phyloP scores from a whole-genome alignment of 2,797 vertebrate genomes.

The Pseudocheirus occidentalis region DNA sequence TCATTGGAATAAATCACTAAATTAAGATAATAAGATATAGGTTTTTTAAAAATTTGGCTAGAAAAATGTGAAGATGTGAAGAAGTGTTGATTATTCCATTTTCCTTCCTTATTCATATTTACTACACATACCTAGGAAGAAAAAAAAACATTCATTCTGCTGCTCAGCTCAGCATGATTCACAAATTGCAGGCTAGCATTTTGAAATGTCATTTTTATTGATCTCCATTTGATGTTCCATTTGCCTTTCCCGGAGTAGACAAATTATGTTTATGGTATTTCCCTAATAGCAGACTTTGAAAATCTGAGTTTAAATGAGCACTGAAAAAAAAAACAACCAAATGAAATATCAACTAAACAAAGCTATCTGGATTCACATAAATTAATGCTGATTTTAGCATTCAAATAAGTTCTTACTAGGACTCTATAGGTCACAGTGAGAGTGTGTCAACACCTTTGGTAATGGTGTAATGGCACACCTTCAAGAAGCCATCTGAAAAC shows the following conservation, averaged over 20 bases:
- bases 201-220: slow-evolving; percentile 80
- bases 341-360: slow-evolving; percentile 73
- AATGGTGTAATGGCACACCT: slow-evolving; percentile 48
- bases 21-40: slow-evolving; percentile 36
- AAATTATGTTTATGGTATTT: slow-evolving; percentile 78
- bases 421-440: slow-evolving; percentile 56
- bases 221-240: slow-evolving; percentile 76
- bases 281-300: slow-evolving; percentile 75
- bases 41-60: background rate
- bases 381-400: slow-evolving; percentile 69
- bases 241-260: slow-evolving; percentile 74
- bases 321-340: slow-evolving; percentile 59
- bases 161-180: slow-evolving; percentile 57
- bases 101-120: slow-evolving; percentile 9
- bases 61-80: background rate
- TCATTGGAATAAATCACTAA: slow-evolving; percentile 6
- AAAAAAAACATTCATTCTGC: slow-evolving; percentile 55
- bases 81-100: background rate
- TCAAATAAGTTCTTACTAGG: slow-evolving; percentile 60
- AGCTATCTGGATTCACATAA: slow-evolving; percentile 66
- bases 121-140: slow-evolving; percentile 27
- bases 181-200: slow-evolving; percentile 75
- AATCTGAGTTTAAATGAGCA: slow-evolving; percentile 74
- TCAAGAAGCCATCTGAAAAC: slow-evolving; percentile 44
- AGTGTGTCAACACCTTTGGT: slow-evolving; percentile 4